phyloP scores from a whole-genome alignment of 2,113 vertebrate species.

The Chinchilla lanigera region DNA sequence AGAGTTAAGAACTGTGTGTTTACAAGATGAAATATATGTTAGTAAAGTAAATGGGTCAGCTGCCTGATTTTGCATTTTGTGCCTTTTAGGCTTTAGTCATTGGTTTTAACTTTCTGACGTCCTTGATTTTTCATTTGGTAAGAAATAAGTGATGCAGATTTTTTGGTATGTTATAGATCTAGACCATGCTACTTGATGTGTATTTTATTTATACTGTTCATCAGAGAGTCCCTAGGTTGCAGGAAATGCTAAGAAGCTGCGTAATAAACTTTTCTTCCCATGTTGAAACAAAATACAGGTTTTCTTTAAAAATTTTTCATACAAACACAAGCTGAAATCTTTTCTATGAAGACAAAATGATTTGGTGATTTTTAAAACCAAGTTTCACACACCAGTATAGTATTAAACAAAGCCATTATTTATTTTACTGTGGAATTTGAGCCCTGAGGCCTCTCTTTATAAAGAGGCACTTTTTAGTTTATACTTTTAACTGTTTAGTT shows the following conservation, averaged over 20 bases:
- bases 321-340: background rate
- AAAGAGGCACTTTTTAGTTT: conserved; percentile 77
- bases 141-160: background rate
- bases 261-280: background rate
- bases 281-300: background rate
- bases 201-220: conserved; percentile 8
- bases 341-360: background rate
- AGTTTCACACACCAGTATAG: conserved; percentile 35
- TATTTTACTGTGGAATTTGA: conserved; percentile 70
- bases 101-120: conserved; percentile 11
- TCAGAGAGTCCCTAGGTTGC: background rate
- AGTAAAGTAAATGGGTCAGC: background rate
- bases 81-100: conserved; percentile 9
- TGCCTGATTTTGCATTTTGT: background rate
- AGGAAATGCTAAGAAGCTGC: conserved; percentile 5
- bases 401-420: conserved; percentile 71
- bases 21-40: background rate
- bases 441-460: conserved; percentile 73
- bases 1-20: background rate
- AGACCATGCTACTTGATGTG: background rate
- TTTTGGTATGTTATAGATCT: background rate
- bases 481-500: conserved; percentile 76
- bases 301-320: background rate
- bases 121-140: background rate
- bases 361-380: conserved; percentile 58